Evolutionary conservation across 2,888 invertebrate species (phyloP), one percentile per base, ranked within the genome.

Genomic region (Tipula confusa): DNA sequence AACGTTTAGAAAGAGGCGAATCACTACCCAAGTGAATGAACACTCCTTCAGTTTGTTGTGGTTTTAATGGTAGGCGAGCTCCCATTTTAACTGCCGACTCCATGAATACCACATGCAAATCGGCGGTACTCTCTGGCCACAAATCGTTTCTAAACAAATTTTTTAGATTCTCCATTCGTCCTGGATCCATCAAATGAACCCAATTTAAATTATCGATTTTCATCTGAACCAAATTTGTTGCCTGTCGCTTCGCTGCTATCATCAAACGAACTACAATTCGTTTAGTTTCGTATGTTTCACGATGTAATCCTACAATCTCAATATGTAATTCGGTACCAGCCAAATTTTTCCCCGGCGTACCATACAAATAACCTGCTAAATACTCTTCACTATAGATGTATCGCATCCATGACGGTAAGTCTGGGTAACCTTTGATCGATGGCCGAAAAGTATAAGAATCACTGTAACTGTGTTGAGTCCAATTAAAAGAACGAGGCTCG

Each of bases 201-300:
- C 97, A 95, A 87, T 97, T 96, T 29, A 97, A 90, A 89, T 97
- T 97, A 88, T 96, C 95, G 82, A 97, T 95, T 90, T 97, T 97
- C 87, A 97, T 90, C 87, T 96, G 95, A 4, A 97, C 94, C 87
- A 96, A 94, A 87, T 94, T 93, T 79, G 92, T 92, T 0, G 95
- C 93, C 85, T 93, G 92, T 85, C 92, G 92, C 87, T 95, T 95
- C 15, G 93, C 92, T 2, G 91, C 90, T 13, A 96, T 91, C 83
- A 92, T 92, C 84, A 96, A 90, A 0, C 92, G 91, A 7, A 96
- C 88, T 0, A 92, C 89, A 64, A 92, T 91, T 24, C 92, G 91
- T 0, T 93, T 91, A 0, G 95, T 95, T 87, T 96, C 94, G 88
- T 95, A 96, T 82, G 93, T 95, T 86, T 93, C 93, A 5, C 93